Base-by-base conservation (phyloP, 2,113 vertebrate genomes). In the Pao palembangensis region DNA sequence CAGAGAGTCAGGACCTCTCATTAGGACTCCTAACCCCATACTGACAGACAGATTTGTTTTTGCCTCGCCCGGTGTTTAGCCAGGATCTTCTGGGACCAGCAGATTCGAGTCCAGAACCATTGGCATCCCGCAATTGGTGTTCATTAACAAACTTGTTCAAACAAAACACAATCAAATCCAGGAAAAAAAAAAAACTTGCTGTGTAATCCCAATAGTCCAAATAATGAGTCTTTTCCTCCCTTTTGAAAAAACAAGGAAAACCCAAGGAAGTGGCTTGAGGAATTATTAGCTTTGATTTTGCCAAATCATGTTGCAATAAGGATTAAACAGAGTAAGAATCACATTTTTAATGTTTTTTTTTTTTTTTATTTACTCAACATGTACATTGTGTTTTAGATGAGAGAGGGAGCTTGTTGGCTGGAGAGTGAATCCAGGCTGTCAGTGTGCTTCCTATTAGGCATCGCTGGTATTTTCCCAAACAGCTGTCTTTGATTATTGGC, bases 61-160 rank as follows among this genome's bases (percentile, higher is more conserved):
- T 87, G 85, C 90, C 88, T 86, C 69, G 67, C 67, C 38, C 18
- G 48, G 51, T 91, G 86, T 94, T 94, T 93, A 62, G 85, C 74
- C 90, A 91, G 90, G 90, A 71, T 87, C 91, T 92, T 66, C 65
- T 81, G 93, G 92, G 92, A 94, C 67, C 61, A 77, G 80, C 83
- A 90, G 81, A 85, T 93, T 90, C 92, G 92, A 89, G 78, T 86
- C 85, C 68, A 83, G 87, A 85, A 80, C 87, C 75, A 80, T 82
- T 89, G 82, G 68, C 78, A 83, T 88, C 87, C 81, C 87, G 49
- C 69, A 85, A 89, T 90, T 90, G 82, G 88, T 83, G 91, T 94
- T 95, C 94, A 94, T 96, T 94, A 88, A 88, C 71, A 76, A 88
- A 88, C 88, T 86, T 85, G 87, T 89, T 91, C 84, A 91, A 92